These are phyloP conservation scores for Pomatostomus ruficeps DNA, from an alignment of 2,113 vertebrate genomes.

Conservation along the genomic window DNA sequence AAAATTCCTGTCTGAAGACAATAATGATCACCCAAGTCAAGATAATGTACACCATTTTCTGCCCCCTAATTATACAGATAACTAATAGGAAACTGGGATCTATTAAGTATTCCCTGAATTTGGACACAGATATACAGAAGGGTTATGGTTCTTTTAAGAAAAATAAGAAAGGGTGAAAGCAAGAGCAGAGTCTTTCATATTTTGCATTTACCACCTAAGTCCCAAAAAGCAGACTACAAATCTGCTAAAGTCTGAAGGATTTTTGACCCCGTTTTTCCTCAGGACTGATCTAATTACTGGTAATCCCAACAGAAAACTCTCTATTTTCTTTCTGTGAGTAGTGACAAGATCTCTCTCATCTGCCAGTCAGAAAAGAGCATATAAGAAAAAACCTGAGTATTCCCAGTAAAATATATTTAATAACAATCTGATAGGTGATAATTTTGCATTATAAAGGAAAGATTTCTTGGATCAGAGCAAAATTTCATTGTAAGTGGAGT, in stretches of 20 bases:
- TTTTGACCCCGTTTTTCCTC: not conserved
- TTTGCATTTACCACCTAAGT: not conserved
- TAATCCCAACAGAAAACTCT: not conserved
- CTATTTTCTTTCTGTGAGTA: not conserved
- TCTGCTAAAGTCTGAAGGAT: not conserved
- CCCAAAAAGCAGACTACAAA: not conserved
- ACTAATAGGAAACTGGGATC: not conserved
- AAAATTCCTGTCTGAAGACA: not conserved
- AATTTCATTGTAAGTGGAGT: not conserved
- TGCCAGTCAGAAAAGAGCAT: not conserved
- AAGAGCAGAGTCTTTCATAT: not conserved
- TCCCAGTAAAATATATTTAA: not conserved
- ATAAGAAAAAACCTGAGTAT: not conserved
- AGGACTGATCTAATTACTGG: not conserved
- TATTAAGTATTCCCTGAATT: not conserved
- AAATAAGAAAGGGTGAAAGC: not conserved
- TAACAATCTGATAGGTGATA: not conserved
- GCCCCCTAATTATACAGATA: not conserved
- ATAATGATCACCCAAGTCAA: not conserved
- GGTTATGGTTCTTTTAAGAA: not conserved
- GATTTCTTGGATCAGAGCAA: not conserved
- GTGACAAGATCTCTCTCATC: not conserved
- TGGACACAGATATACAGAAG: not conserved
- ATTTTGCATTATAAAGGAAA: not conserved
- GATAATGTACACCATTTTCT: rapidly evolving